Evolutionary conservation across 2,113 vertebrate genomes (phyloP), one percentile per base, ranked within the genome.

Genomic region (Tonatia bakeri): DNA sequence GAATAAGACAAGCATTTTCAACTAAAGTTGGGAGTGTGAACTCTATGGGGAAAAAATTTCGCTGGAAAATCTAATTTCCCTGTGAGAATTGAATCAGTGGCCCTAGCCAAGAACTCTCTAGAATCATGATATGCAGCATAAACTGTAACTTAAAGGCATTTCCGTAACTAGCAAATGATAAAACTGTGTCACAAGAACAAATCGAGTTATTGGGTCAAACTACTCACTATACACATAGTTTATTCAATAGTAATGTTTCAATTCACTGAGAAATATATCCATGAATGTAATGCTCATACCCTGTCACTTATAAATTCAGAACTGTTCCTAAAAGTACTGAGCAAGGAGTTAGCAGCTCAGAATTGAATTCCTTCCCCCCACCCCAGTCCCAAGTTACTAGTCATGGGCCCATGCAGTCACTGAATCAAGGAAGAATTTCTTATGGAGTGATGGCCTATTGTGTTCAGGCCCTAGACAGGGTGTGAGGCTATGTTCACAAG

Each of bases 81-180:
- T 90, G 31, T 67, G 17, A 77, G 54, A 95, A 82, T 16, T 88
- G 59, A 94, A 75, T 94, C 61, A 85, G 47, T 69, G 26, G 8
- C 20, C 50, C 14, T 73, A 43, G 12, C 11, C 40, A n/a, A 86
- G 67, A 86, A 54, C 69, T 77, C 28, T 64, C 22, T 54, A 26
- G n/a, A 73, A 77, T 36, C n/a, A 69, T 65, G 24, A 69, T 52
- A 38, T 65, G 26, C 31, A 64, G 19, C 24, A 36, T 31, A 81
- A 70, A 85, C 50, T 72, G 17, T 61, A 95, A 64, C 17, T 81
- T 84, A 77, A 94, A 87, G 16, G 9, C 36, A 94, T 94, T 94
- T 96, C 52, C 73, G 89, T 83, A 72, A 80, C 77, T 20, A 91
- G 16, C 19, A 95, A 93, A 45, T 36, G 15, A 45, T 89, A 64